phyloP scores from a whole-genome alignment of 2,888 invertebrate species.

The Drosophila villosipedis region DNA sequence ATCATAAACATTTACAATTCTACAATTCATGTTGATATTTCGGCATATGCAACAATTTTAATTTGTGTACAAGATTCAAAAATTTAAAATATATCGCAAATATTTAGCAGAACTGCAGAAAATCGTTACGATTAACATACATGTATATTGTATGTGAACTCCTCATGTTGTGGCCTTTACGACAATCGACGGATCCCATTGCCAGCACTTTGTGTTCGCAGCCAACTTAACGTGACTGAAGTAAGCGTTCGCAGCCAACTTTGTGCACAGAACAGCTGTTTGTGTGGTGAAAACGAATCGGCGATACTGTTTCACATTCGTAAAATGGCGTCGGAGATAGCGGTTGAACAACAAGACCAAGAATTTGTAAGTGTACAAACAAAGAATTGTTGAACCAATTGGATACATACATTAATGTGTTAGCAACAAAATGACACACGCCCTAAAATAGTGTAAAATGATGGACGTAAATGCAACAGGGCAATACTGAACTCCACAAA shows the following conservation, averaged over 20 bases:
- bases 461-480: conserved; percentile 20
- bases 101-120: neutral
- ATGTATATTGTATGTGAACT: too few relatives aligned
- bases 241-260: conserved; percentile 48
- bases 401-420: conserved; percentile 35
- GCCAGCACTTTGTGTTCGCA: neutral
- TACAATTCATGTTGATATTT: too few relatives aligned
- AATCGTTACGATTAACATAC: neutral
- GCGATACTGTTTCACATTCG: conserved; percentile 60
- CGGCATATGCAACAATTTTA: neutral
- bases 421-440: conserved; percentile 35
- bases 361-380: conserved; percentile 65
- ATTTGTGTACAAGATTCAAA: neutral
- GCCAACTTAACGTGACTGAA: conserved; percentile 38
- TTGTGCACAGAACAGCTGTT: conserved; percentile 52
- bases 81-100: neutral
- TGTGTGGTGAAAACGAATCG: conserved; percentile 55
- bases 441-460: conserved; percentile 30
- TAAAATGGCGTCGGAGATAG: conserved; percentile 70
- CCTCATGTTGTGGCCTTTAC: neutral
- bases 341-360: conserved; percentile 67
- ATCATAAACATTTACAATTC: neutral
- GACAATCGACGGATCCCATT: conserved; percentile 1
- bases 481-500: conserved; percentile 30
- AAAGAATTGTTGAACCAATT: conserved; percentile 52